Evolutionary conservation across 2,113 vertebrate genomes (phyloP).

Genomic region (Cyanocitta stelleri): DNA sequence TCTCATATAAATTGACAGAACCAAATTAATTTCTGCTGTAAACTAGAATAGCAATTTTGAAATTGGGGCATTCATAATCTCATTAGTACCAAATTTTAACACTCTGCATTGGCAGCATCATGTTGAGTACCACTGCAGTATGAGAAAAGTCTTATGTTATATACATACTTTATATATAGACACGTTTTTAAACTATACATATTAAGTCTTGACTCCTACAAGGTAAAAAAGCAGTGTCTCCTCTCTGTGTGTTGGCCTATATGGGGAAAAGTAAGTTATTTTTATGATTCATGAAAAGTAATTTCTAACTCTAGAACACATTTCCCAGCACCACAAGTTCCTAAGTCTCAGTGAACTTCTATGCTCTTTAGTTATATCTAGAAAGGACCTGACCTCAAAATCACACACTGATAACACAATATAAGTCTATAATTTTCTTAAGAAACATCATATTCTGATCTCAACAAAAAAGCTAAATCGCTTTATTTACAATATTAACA

Average conservation of each 20-base stretch:
- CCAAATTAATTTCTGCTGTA: neutral
- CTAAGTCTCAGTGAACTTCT: neutral
- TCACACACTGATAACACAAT: neutral
- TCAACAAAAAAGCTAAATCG: neutral
- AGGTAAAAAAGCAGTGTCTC: neutral
- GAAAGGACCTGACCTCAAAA: neutral
- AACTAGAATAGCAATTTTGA: neutral
- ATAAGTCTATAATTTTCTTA: accelerated
- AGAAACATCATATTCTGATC: neutral
- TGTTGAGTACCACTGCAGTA: neutral
- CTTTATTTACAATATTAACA: neutral
- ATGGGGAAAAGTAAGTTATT: neutral
- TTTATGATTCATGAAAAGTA: neutral
- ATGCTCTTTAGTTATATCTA: neutral
- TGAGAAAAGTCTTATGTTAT: neutral
- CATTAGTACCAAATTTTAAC: neutral
- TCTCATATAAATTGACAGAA: neutral
- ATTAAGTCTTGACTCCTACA: neutral
- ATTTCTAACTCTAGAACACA: neutral
- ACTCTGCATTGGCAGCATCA: neutral
- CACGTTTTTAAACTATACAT: neutral
- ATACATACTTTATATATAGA: neutral
- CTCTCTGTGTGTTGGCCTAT: neutral
- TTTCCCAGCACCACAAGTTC: neutral
- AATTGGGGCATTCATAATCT: neutral